Conservation (phyloP, 2,888 invertebrate genomes). For the Parasteatoda lunata region DNA sequence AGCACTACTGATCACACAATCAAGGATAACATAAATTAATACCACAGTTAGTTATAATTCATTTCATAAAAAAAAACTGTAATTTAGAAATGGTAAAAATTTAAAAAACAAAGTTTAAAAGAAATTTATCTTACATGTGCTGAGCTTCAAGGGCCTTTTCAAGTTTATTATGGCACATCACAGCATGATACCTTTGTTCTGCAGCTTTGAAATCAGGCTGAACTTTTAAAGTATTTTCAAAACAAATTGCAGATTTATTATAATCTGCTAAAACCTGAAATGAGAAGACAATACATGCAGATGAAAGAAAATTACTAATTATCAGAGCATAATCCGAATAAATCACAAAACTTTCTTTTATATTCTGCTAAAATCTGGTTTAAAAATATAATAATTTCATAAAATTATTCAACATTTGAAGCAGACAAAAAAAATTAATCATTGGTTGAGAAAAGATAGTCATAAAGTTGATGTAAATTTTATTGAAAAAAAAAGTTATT, state of each 20-base stretch:
- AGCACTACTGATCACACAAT: too few relatives aligned
- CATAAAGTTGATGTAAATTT: too few relatives aligned
- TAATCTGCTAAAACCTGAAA: slow-evolving; percentile 78
- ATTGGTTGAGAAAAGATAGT: too few relatives aligned
- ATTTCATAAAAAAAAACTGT: not conserved
- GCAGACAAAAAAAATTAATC: too few relatives aligned
- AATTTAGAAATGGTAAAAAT: not conserved
- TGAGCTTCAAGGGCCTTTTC: slow-evolving; percentile 80
- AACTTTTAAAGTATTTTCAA: slow-evolving; percentile 81
- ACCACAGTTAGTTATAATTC: not conserved
- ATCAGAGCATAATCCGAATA: too few relatives aligned
- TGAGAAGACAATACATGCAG: not conserved
- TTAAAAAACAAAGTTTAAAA: not conserved
- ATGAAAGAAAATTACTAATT: not conserved
- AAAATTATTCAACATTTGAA: too few relatives aligned
- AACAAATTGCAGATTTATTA: slow-evolving; percentile 82
- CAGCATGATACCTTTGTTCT: slow-evolving; percentile 79
- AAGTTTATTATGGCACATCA: slow-evolving; percentile 81
- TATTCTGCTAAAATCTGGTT: too few relatives aligned
- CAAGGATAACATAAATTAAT: not conserved
- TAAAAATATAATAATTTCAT: too few relatives aligned
- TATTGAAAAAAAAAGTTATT: too few relatives aligned
- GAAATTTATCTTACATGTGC: slow-evolving; percentile 78
- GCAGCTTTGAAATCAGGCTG: slow-evolving; percentile 80
- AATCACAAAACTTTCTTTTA: too few relatives aligned